phyloP scores from a whole-genome alignment of 2,113 vertebrate species.

The Periophthalmodon schlosseri region DNA sequence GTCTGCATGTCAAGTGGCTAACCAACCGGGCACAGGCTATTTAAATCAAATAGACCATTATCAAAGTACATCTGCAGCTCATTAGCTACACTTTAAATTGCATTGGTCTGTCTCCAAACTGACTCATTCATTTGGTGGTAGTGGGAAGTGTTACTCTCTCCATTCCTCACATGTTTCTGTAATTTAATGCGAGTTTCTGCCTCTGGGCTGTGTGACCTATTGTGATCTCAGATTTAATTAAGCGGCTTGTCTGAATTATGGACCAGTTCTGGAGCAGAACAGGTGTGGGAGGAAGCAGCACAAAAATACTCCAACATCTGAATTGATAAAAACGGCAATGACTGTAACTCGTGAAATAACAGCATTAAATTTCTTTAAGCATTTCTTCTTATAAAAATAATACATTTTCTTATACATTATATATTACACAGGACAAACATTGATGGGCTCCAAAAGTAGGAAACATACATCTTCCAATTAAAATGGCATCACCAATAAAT shows the following conservation, averaged over 20 bases:
- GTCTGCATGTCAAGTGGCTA: neutral
- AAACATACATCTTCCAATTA: no score
- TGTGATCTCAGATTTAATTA: neutral
- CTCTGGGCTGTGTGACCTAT: neutral
- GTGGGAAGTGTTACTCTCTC: neutral
- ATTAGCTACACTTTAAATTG: neutral
- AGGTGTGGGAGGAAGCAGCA: neutral
- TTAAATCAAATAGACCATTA: constrained; percentile 1
- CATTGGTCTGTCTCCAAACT: neutral
- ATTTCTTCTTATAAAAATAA: neutral
- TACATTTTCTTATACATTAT: neutral
- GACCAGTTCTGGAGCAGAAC: neutral
- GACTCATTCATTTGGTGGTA: neutral
- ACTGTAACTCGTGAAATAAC: neutral
- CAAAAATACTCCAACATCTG: neutral
- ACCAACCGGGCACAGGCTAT: neutral
- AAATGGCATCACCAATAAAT: neutral
- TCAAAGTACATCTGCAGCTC: neutral
- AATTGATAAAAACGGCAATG: neutral
- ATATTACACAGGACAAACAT: no score
- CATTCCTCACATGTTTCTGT: neutral
- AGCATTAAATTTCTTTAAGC: no score
- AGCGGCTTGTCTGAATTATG: neutral
- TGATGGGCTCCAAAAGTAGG: no score
- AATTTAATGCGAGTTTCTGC: neutral